These are phyloP conservation scores for Speoplatyrhinus poulsoni DNA, from an alignment of 2,113 vertebrate species.

Conservation along the genomic window DNA sequence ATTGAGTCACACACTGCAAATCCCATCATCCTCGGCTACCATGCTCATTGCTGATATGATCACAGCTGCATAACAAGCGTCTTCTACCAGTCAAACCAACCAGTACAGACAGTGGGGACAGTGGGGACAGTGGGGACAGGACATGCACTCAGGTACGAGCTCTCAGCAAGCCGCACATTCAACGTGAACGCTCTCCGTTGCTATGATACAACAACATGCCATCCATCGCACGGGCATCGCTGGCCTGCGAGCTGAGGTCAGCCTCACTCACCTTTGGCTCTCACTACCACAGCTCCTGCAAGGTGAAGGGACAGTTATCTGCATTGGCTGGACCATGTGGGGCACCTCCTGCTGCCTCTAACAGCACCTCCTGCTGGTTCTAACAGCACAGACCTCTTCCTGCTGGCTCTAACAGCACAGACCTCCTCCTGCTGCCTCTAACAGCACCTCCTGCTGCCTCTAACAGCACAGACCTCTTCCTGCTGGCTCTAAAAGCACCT, in stretches of 20 bases:
- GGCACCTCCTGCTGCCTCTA: too few relatives aligned
- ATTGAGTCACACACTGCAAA: not conserved
- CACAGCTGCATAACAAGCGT: not conserved
- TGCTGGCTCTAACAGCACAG: too few relatives aligned
- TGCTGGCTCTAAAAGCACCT: too few relatives aligned
- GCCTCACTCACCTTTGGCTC: conserved; percentile 72
- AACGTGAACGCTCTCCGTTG: not conserved
- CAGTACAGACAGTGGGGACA: conserved; percentile 14
- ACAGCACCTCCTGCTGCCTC: too few relatives aligned
- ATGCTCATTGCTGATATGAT: not conserved
- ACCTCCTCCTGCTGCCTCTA: too few relatives aligned
- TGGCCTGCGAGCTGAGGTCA: conserved; percentile 29
- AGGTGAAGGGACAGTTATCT: conserved; percentile 68
- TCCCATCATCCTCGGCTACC: not conserved
- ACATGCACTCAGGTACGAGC: conserved; percentile 51
- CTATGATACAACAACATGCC: conserved; percentile 3
- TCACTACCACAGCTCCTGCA: conserved; percentile 70
- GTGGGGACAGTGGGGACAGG: conserved; percentile 24
- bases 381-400: too few relatives aligned
- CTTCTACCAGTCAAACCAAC: conserved; percentile 12
- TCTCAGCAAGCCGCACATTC: not conserved
- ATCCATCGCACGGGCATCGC: conserved; percentile 38
- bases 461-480: too few relatives aligned
- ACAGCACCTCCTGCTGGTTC: too few relatives aligned
- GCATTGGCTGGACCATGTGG: not conserved